Evolutionary conservation across 2,113 vertebrate genomes (phyloP), one percentile per base, ranked within the genome.

Genomic region (Lynx canadensis): DNA sequence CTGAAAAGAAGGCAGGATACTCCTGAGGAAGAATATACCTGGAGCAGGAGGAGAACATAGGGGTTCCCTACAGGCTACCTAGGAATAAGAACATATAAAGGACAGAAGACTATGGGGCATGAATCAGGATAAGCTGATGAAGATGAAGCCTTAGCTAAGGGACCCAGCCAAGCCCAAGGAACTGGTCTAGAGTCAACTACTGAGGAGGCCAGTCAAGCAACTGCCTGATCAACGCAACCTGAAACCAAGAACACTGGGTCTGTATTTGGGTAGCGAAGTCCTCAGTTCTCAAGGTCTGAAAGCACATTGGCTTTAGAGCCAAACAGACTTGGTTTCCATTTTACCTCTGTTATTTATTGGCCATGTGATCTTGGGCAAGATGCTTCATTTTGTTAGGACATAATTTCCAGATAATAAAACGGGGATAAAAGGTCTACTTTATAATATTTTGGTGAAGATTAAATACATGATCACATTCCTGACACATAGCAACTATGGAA

Each of bases 361-460:
- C 55, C 74, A 45, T 1, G 14, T 50, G 74, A 71, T 55, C 45
- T 29, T 63, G 14, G 69, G 33, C 48, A 80, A 92, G 38, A 83
- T n/a, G 29, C 38, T 85, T 82, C 48, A 25, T 21, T 41, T 83
- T n/a, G 8, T 78, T 88, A 93, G 45, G 73, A 88, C n/a, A 81
- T 3, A 50, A 86, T 65, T 90, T 76, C 41, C 71, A 87, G 45
- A 36, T 41, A 76, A 69, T 66, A 71, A 96, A 92, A 91, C 21
- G 27, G 38, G 36, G 66, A 29, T 80, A 21, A n/a, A 3, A 71
- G 41, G 33, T 21, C 45, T 69, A 60, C 45, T 45, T 52, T 68
- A 38, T 16, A 69, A 38, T 63, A 55, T 25, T 83, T 41, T 82
- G 65, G 66, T 91, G 66, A 89, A 33, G 52, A 89, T 97, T 60